Conservation (phyloP, 2,797 vertebrate species). For the Scarus forsteni region DNA sequence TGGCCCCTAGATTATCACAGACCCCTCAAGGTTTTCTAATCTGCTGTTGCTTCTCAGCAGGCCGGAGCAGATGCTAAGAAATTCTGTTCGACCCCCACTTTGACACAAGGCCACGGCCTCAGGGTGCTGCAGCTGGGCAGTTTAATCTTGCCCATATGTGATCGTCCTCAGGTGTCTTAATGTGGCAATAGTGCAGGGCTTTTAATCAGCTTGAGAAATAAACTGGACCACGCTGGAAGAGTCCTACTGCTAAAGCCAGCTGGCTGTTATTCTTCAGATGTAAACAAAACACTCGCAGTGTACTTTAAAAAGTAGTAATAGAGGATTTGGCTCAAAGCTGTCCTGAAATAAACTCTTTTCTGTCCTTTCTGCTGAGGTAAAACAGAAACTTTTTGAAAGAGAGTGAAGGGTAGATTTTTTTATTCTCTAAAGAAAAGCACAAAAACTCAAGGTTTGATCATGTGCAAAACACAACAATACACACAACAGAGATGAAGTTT, state of each 20-base stretch:
- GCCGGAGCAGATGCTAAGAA: slow-evolving; percentile 61
- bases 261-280: slow-evolving; percentile 13
- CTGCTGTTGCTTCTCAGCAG: slow-evolving; percentile 49
- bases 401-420: too few relatives aligned
- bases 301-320: neutral
- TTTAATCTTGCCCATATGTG: slow-evolving; percentile 14
- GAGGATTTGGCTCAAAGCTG: slow-evolving; percentile 5
- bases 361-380: too few relatives aligned
- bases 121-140: slow-evolving; percentile 33
- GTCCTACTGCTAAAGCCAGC: slow-evolving; percentile 11
- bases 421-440: too few relatives aligned
- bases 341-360: slow-evolving; percentile 2
- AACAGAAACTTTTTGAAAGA: too few relatives aligned
- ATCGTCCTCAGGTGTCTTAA: slow-evolving; percentile 13
- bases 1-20: slow-evolving; percentile 64
- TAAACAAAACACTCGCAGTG: slow-evolving; percentile 22
- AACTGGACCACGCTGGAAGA: neutral
- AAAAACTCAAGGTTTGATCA: too few relatives aligned
- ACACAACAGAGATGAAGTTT: too few relatives aligned
- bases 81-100: slow-evolving; percentile 39
- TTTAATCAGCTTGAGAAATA: slow-evolving; percentile 46
- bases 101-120: slow-evolving; percentile 48
- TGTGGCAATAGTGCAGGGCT: slow-evolving; percentile 19
- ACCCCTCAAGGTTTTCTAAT: slow-evolving; percentile 67
- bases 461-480: too few relatives aligned